Evolutionary conservation across 2,888 invertebrate species (phyloP), one percentile per base, ranked within the genome.

Genomic region (Girardia tigrina): DNA sequence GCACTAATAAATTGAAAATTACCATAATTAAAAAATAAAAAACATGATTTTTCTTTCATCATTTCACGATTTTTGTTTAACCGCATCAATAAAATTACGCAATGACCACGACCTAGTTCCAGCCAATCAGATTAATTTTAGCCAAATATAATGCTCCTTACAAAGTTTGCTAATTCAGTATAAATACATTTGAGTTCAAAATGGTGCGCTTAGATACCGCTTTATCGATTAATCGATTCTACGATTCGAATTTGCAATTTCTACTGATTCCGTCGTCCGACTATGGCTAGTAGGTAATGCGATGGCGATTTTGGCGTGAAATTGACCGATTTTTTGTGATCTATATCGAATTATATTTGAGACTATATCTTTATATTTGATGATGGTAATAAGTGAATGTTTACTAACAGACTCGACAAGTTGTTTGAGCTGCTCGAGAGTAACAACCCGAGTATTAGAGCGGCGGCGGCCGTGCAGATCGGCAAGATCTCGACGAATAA

Each of bases 141-240:
- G 56, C 20, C 56, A 56, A 56, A 56, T 56, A 56, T 56, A 56
- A 56, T 56, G 23, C 56, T 56, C 56, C 56, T 56, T 56, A 56
- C 56, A 56, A 56, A 56, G 56, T 56, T 56, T 56, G 56, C n/a
- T 56, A 56, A 56, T 56, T 56, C 56, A 56, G 56, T 56, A 56
- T 56, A 56, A 56, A 56, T 56, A 56, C 56, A 8, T 56, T 56
- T 56, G 56, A 56, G 56, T 56, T 56, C 56, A 56, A 56, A 56
- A 56, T 56, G 56, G 56, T 56, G 56, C 23, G 56, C n/a, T 56
- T 56, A 8, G 56, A 8, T 56, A 56, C 23, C n/a, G 4, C n/a
- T 56, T 56, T 56, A 56, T 56, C n/a, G 56, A 56, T 56, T 36
- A 36, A 36, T 12, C 36, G 16, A 12, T 36, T 56, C 23, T 56